Base-by-base conservation (phyloP, 2,113 vertebrate species). In the Lanius collurio region DNA sequence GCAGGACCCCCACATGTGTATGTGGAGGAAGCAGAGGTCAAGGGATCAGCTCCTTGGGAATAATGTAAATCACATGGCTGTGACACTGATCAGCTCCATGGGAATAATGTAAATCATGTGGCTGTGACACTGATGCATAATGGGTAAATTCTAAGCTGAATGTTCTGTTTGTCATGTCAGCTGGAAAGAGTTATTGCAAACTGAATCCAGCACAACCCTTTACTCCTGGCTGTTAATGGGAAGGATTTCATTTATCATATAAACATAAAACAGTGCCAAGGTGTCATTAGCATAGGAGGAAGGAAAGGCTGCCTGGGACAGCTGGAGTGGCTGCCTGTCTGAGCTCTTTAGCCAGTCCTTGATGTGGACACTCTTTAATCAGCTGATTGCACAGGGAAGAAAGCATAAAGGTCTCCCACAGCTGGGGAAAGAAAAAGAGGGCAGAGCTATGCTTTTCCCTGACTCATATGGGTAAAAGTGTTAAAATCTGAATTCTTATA, bases 1-100 rank as follows among this genome's bases (percentile, higher is more conserved):
- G 13, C 23, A 30, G 24, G 15, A 65, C 9, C 14, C 46, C 7
- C 33, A 49, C 5, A 22, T 0, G 0, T 8, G 24, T 2, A 0
- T 14, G 18, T 7, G n/a, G 52, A 67, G 65, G 35, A 74, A 53
- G 24, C 12, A 84, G 47, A 71, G 47, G 39, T 7, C 3, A 5
- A 82, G 23, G 44, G 21, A 74, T 64, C 79, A 86, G 21, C n/a
- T 94, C 87, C 3, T 1, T 3, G 4, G 28, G 22, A 88, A 27
- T 46, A 23, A 28, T 10, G 27, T 37, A 33, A 81, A 37, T 57
- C 77, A 62, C 3, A 13, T 77, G 76, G 13, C 64, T 52, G 71
- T 35, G 50, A 16, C 67, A 57, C 28, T 20, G 39, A 35, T 21
- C n/a, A n/a, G n/a, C n/a, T n/a, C n/a, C n/a, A 1, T 3, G 4